Conservation (phyloP, 2,888 invertebrate genomes). For the Aphrophora alni region DNA sequence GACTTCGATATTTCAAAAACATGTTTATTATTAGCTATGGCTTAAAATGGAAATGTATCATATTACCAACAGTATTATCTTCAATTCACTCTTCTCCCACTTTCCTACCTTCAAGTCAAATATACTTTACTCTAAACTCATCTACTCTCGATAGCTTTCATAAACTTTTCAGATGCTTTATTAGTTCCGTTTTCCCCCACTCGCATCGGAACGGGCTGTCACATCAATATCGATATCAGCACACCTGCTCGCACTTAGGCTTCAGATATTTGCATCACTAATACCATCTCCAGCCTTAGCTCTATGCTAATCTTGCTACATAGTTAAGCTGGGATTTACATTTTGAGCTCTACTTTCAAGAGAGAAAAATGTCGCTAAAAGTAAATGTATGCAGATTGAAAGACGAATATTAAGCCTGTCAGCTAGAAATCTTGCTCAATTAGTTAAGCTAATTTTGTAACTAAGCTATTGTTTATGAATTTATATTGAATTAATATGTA, state of each 20-base stretch:
- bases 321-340: not conserved
- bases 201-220: not conserved
- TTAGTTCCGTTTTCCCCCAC: not conserved
- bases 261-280: not conserved
- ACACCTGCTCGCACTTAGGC: not conserved
- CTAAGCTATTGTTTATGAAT: too few species aligned
- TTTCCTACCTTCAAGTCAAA: too few species aligned
- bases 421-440: not conserved
- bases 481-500: too few species aligned
- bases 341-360: not conserved
- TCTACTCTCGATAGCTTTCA: not conserved
- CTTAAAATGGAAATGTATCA: too few species aligned
- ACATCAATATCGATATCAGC: not conserved
- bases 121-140: too few species aligned
- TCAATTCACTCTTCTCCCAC: too few species aligned
- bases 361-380: not conserved
- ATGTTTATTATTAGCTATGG: too few species aligned
- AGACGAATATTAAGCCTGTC: too few species aligned
- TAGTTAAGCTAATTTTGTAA: not conserved
- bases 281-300: not conserved
- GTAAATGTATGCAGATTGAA: not conserved
- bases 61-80: too few species aligned
- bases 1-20: too few species aligned
- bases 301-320: not conserved
- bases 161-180: not conserved